Percentiles rank a stretch among this genome's conserved stretches.
Conservation (phyloP, 2,888 invertebrate species). For the Mythimna ferrago region DNA sequence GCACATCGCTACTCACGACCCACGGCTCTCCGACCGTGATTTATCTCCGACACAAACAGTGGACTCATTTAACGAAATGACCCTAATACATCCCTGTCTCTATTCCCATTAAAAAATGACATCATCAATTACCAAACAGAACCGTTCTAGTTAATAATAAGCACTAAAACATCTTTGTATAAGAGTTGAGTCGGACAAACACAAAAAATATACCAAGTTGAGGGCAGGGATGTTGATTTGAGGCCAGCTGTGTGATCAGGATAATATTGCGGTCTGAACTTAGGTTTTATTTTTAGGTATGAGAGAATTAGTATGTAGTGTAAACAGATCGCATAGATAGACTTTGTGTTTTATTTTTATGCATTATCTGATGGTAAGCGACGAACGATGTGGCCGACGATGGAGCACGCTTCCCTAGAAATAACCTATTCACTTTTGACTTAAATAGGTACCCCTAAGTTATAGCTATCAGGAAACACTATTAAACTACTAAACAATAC, state of each 20-base stretch:
- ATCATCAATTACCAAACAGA: slow-evolving; percentile 57
- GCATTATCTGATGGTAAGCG: too few species aligned
- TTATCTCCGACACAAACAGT: slow-evolving; percentile 4
- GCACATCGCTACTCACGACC: too few species aligned
- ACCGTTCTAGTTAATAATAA: slow-evolving; percentile 56
- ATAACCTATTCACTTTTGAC: too few species aligned
- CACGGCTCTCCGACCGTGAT: too few species aligned
- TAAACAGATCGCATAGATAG: background rate
- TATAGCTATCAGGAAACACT: too few species aligned
- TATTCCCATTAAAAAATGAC: slow-evolving; percentile 52
- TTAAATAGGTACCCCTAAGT: too few species aligned
- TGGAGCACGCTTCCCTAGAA: too few species aligned
- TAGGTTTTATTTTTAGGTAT: slow-evolving; percentile 8
- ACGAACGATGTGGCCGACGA: too few species aligned
- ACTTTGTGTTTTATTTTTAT: background rate
- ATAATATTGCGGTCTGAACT: slow-evolving; percentile 17
- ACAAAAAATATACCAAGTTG: slow-evolving; percentile 51
- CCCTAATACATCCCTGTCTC: slow-evolving; percentile 3
- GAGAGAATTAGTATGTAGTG: slow-evolving; percentile 12
- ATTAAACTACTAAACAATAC: too few species aligned
- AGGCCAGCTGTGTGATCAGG: slow-evolving; percentile 50
- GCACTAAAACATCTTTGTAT: slow-evolving; percentile 46
- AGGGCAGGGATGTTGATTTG: slow-evolving; percentile 53
- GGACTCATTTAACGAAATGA: background rate
- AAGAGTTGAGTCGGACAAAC: slow-evolving; percentile 25